Base-by-base conservation (phyloP, 2,888 invertebrate species). In the Ellobium chinense region DNA sequence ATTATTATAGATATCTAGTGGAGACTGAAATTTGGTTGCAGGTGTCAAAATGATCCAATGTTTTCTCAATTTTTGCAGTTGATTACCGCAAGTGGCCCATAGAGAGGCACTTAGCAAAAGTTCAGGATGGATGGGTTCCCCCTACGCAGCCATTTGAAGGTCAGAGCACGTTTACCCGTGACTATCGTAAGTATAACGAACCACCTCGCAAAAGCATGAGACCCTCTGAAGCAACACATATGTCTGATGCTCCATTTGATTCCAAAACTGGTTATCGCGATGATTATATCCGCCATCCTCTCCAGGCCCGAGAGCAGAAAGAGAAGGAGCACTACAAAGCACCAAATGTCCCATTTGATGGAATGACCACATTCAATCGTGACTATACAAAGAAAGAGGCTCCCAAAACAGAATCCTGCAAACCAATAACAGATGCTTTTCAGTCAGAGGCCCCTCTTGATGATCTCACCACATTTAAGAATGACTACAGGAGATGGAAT, bases 71-170 rank as follows among this genome's bases (percentile, higher is more conserved):
- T 65, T 65, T 0, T 46, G 7, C 85, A 92, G 92, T 86, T 83
- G 92, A 92, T 83, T 92, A 91, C 84, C 87, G 87, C 60, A 89
- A 89, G 78, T 92, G 92, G 92, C 89, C 88, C 21, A 73, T 87
- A 36, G 84, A 85, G 36, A 83, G 87, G 29, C 84, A 84, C 18
- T 82, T 85, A 29, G 83, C 84, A 9, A 87, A 85, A 68, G 84
- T 82, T 7, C 85, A 80, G 62, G 87, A 87, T 24, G 85, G 83
- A 7, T 91, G 91, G 90, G 78, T 83, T 37, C 91, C 92, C 31
- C 91, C 92, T 9, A 86, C 84, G 29, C 88, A 88, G 69, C 87
- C 84, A 46, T 93, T 93, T 85, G 89, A 90, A 46, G 93, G 92
- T 12, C 85, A 89, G 74, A 89, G 91, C 58, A 93, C 92, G 39